Evolutionary conservation across 2,113 vertebrate genomes (phyloP).

Genomic region (Cariama cristata): DNA sequence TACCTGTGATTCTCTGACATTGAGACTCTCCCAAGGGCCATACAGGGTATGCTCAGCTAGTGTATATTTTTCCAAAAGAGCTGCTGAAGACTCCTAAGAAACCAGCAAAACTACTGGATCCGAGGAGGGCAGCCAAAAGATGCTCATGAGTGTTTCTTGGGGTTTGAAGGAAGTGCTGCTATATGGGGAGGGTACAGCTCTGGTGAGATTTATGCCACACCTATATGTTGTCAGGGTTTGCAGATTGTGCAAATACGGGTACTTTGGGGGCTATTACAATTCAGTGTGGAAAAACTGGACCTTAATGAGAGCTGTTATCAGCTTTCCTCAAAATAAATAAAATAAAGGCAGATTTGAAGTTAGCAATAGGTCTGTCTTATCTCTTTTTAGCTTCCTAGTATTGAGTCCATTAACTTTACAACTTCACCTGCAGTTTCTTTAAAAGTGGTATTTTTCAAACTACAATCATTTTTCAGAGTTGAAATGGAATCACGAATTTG

Average conservation of each 20-base stretch:
- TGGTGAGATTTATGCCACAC: not conserved
- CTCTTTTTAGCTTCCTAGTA: not conserved
- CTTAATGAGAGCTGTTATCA: not conserved
- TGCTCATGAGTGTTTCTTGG: not conserved
- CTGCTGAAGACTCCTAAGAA: not conserved
- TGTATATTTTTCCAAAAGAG: not conserved
- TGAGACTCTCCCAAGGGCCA: not conserved
- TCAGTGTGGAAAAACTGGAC: not conserved
- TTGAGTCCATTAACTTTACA: not conserved
- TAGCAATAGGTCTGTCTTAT: not conserved
- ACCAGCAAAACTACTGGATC: not conserved
- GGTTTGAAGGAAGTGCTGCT: not conserved
- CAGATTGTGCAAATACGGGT: accelerated
- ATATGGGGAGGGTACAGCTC: accelerated
- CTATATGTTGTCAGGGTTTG: not conserved
- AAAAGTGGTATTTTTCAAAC: not conserved
- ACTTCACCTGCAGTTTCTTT: not conserved
- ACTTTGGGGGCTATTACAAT: not conserved
- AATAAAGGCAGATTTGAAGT: not conserved
- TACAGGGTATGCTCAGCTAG: not conserved
- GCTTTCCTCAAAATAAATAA: not conserved
- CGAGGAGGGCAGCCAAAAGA: not conserved
- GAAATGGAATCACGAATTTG: not conserved
- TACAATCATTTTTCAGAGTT: not conserved
- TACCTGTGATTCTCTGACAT: not conserved